These are phyloP conservation scores for Otocyon megalotis DNA, from an alignment of 2,113 vertebrate genomes.

Conservation along the genomic window DNA sequence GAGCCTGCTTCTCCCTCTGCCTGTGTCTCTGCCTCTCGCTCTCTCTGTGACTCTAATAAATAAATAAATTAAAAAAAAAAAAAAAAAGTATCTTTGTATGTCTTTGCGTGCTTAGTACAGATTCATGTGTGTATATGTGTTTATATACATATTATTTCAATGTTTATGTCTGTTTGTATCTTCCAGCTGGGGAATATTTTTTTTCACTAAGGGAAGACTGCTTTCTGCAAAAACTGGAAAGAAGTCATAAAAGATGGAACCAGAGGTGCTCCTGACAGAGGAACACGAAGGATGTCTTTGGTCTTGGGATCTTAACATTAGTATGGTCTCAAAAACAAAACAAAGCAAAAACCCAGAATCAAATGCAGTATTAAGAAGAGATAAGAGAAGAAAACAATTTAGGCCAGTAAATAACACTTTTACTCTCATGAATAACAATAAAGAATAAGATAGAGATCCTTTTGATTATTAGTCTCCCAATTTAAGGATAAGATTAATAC, in stretches of 20 bases:
- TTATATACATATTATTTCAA: background rate
- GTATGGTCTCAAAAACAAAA: background rate
- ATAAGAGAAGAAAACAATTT: constrained; percentile 24
- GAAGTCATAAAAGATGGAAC: background rate
- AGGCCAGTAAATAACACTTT: constrained; percentile 1
- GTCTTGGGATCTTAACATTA: background rate
- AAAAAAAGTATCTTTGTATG: background rate
- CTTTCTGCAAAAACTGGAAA: background rate
- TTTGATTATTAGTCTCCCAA: background rate
- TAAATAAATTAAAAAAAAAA: no score
- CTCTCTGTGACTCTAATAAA: no score
- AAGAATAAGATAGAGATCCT: background rate
- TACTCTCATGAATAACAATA: background rate
- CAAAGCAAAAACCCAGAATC: constrained; percentile 19
- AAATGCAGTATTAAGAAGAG: background rate
- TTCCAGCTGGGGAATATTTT: background rate
- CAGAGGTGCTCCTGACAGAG: background rate
- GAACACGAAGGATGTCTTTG: background rate
- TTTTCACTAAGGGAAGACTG: constrained; percentile 34
- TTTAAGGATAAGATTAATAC: constrained; percentile 5
- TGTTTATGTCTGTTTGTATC: background rate
- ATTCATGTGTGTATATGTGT: background rate
- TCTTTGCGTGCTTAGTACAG: background rate
- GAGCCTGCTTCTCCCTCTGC: no score
- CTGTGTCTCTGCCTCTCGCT: no score